Base-by-base conservation (phyloP, 2,888 invertebrate genomes). In the Cenopis cana region DNA sequence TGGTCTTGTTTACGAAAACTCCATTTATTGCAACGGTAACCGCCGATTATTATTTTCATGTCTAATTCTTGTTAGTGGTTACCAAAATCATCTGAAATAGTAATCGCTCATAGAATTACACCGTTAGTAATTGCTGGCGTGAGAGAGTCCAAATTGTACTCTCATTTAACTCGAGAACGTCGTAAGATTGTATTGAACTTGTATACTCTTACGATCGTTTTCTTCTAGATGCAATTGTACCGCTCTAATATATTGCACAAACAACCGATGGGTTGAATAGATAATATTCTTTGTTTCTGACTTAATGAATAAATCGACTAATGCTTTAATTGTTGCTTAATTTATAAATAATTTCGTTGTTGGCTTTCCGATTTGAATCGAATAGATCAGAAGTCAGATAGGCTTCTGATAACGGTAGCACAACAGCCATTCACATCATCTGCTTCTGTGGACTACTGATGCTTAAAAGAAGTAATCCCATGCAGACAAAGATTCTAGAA, bases 221-320 rank as follows among this genome's bases (percentile, higher is more conserved):
- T n/a, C 9, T 36, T 64, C n/a, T 12, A 38, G 52, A 24, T n/a
- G 14, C 20, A 20, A 64, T 64, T 24, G 64, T 64, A 64, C 36
- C 69, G 66, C 60, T 71, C 60, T 46, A 67, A 60, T 71, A 67
- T 71, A 66, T 71, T 71, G 71, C 71, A 60, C 71, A 71, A 71
- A 71, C 67, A 71, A 55, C 68, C 50, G 71, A 71, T 71, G 71
- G 71, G 46, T 61, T 24, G 55, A 50, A 71, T 67, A 71, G 71
- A 71, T 71, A 71, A 55, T 33, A 33, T 57, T 70, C 68, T 69
- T 70, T 70, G 70, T 70, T 70, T 71, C 71, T 24, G 50, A 65
- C 57, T 46, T 70, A 71, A 71, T 71, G 71, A 71, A 71, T 71
- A 71, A 71, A 71, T 71, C 70, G 70, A 71, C 66, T 66, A 71